Conservation (phyloP, 2,888 invertebrate species). For the Salticus scenicus region DNA sequence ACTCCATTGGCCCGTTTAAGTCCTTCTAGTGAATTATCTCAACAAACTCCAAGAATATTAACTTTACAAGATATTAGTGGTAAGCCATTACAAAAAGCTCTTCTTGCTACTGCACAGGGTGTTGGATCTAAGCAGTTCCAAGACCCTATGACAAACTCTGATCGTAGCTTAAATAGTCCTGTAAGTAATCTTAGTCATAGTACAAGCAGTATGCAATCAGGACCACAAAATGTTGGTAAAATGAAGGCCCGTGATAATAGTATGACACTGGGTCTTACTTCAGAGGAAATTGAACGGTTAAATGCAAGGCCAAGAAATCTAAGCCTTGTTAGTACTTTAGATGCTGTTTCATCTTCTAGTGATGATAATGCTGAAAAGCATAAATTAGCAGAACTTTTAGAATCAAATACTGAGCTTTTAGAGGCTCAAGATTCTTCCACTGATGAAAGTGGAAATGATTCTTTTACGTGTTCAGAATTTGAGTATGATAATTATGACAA, state of each 20-base stretch:
- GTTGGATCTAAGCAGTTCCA: conserved; percentile 72
- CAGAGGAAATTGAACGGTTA: conserved; percentile 93
- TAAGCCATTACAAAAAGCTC: conserved; percentile 90
- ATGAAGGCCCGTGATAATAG: conserved; percentile 77
- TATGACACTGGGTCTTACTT: conserved; percentile 87
- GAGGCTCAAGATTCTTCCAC: conserved; percentile 74
- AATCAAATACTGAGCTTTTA: conserved; percentile 75
- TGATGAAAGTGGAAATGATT: conserved; percentile 80
- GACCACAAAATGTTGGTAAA: conserved; percentile 67
- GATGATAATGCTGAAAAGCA: conserved; percentile 73
- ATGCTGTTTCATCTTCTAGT: conserved; percentile 90
- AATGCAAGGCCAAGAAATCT: conserved; percentile 91
- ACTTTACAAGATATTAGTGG: conserved; percentile 95
- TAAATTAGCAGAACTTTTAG: conserved; percentile 74
- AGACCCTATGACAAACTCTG: conserved; percentile 88
- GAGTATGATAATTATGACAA: conserved; percentile 87
- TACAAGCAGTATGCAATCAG: conserved; percentile 75
- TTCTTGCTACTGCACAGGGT: conserved; percentile 92
- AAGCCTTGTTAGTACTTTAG: conserved; percentile 92
- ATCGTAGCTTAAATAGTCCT: conserved; percentile 92
- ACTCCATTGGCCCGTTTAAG: conserved; percentile 92
- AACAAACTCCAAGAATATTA: conserved; percentile 92
- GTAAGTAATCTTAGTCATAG: conserved; percentile 92
- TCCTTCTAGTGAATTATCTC: conserved; percentile 92
- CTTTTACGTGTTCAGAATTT: conserved; percentile 97